Conservation (phyloP, 2,888 invertebrate species). For the Acrobasis repandana region DNA sequence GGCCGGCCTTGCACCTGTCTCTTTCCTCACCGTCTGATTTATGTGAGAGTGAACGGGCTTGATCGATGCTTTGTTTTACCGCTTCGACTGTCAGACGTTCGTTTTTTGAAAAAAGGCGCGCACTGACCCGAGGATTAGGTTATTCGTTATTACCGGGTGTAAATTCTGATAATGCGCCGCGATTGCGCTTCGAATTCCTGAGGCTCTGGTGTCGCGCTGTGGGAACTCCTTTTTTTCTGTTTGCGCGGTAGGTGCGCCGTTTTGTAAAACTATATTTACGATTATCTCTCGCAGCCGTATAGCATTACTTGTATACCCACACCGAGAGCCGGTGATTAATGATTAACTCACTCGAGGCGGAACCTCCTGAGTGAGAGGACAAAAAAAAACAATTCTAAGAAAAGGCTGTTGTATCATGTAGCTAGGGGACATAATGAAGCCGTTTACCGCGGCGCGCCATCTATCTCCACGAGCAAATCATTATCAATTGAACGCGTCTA, state of each 20-base stretch:
- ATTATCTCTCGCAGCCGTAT: constrained; percentile 68
- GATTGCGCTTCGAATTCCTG: constrained; percentile 67
- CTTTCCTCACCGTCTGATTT: constrained; percentile 78
- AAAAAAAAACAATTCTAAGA: constrained; percentile 58
- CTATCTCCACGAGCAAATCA: constrained; percentile 55
- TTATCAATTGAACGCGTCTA: constrained; percentile 59
- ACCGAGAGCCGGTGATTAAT: constrained; percentile 64
- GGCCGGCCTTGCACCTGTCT: constrained; percentile 78
- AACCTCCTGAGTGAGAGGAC: constrained; percentile 45
- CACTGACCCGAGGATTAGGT: constrained; percentile 43
- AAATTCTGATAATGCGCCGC: constrained; percentile 75
- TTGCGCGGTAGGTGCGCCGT: constrained; percentile 69
- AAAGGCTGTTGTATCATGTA: constrained; percentile 40
- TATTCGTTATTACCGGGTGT: constrained; percentile 40
- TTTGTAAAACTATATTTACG: constrained; percentile 79
- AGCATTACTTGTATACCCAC: constrained; percentile 60
- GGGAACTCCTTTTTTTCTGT: constrained; percentile 59
- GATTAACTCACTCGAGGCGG: constrained; percentile 56
- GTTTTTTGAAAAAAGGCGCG: constrained; percentile 63
- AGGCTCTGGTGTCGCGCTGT: constrained; percentile 65
- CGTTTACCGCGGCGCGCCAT: constrained; percentile 50
- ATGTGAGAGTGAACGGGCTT: constrained; percentile 81
- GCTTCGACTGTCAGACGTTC: constrained; percentile 63
- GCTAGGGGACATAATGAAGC: constrained; percentile 61
- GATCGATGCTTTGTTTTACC: constrained; percentile 80